phyloP scores from a whole-genome alignment of 2,113 vertebrate species.

The Petrocephalus microphthalmus region DNA sequence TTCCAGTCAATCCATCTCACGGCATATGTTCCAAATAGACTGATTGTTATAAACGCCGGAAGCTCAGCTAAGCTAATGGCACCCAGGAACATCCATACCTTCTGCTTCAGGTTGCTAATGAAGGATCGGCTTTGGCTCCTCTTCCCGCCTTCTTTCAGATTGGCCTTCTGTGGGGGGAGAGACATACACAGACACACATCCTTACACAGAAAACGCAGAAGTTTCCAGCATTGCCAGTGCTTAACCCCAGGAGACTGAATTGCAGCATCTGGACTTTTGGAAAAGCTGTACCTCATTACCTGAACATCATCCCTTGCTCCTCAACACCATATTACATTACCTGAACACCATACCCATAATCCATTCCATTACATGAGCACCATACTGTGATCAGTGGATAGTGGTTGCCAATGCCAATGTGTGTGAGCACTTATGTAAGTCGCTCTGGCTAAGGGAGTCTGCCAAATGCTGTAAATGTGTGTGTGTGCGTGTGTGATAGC shows the following conservation, averaged over 20 bases:
- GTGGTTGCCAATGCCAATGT: slow-evolving; percentile 13
- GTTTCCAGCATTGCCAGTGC: neutral
- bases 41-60: neutral
- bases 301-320: neutral
- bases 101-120: slow-evolving; percentile 85
- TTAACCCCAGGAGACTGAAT: neutral
- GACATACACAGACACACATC: slow-evolving; percentile 5
- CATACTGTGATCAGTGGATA: neutral
- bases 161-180: slow-evolving; percentile 64
- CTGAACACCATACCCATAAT: neutral
- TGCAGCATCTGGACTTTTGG: neutral
- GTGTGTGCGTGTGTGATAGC: neutral
- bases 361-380: neutral
- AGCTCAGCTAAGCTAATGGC: neutral
- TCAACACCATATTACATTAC: neutral
- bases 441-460: too few relatives aligned
- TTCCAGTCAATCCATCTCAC: neutral
- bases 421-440: too few relatives aligned
- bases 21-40: neutral
- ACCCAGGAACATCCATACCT: slow-evolving; percentile 63
- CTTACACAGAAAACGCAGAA: slow-evolving; percentile 1
- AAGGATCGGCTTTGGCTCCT: slow-evolving; percentile 83
- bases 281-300: neutral
- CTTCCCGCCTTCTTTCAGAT: slow-evolving; percentile 74
- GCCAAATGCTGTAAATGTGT: too few relatives aligned